These are phyloP conservation scores for Osmerus mordax DNA, from an alignment of 2,113 vertebrate genomes.

Conservation along the genomic window DNA sequence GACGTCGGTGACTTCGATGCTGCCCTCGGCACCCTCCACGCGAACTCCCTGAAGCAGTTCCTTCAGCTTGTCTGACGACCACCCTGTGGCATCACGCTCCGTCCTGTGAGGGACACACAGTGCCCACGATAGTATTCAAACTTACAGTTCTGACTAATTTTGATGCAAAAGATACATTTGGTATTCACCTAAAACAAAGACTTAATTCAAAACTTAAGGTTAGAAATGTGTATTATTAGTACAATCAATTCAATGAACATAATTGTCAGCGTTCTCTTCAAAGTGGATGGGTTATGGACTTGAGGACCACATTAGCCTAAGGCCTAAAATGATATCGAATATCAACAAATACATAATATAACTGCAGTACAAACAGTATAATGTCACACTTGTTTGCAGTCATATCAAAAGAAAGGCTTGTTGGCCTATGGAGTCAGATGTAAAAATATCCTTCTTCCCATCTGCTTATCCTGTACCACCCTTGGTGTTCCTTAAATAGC, in stretches of 20 bases:
- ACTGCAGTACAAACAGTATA: too few relatives aligned
- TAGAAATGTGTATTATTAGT: too few relatives aligned
- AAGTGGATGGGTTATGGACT: too few relatives aligned
- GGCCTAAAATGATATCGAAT: too few relatives aligned
- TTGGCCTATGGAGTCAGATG: not conserved
- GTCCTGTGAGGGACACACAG: conserved; percentile 74
- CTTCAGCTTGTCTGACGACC: conserved; percentile 93
- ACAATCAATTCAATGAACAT: too few relatives aligned
- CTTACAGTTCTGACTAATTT: conserved; percentile 9
- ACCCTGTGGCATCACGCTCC: conserved; percentile 91
- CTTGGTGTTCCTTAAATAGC: conserved; percentile 10
- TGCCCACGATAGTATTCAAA: conserved; percentile 16
- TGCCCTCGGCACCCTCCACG: conserved; percentile 82
- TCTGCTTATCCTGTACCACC: not conserved
- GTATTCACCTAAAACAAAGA: not conserved
- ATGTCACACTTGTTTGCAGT: too few relatives aligned
- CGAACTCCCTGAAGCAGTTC: conserved; percentile 78
- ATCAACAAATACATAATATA: too few relatives aligned
- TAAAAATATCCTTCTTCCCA: conserved; percentile 7
- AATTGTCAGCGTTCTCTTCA: too few relatives aligned
- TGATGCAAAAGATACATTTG: not conserved
- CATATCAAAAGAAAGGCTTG: not conserved
- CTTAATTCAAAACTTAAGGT: too few relatives aligned
- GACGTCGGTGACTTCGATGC: conserved; percentile 91
- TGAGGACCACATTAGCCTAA: too few relatives aligned